Percentiles rank a stretch among this genome's conserved stretches.
phyloP scores from a whole-genome alignment of 2,888 invertebrate genomes.

The Baronia brevicornis region DNA sequence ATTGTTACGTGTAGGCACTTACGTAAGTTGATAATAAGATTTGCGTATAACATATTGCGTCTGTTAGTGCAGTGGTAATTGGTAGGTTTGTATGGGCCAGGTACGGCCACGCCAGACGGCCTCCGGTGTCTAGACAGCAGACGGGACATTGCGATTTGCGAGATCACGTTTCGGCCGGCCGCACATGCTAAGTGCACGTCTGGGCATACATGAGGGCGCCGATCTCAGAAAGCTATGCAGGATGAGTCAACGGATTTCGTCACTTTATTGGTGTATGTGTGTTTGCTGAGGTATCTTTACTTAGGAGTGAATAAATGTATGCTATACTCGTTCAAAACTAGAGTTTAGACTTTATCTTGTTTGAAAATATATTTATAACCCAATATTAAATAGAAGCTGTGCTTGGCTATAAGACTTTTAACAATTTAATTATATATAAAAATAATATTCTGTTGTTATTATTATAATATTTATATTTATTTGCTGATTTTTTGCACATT shows the following conservation, averaged over 20 bases:
- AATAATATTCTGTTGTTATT: no score
- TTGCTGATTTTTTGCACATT: no score
- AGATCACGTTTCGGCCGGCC: conserved; percentile 67
- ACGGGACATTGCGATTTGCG: conserved; percentile 50
- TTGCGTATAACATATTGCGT: conserved; percentile 14
- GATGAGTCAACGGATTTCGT: conserved; percentile 20
- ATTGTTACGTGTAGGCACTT: conserved; percentile 2
- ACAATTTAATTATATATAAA: no score
- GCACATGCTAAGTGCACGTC: conserved; percentile 69
- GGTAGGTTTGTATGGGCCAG: conserved; percentile 50
- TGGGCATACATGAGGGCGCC: conserved; percentile 27
- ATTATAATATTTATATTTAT: no score
- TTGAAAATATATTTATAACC: no score
- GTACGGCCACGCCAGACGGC: conserved; percentile 47
- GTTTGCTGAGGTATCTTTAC: no score
- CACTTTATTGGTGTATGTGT: no score
- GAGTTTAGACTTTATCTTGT: no score
- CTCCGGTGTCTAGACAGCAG: conserved; percentile 57
- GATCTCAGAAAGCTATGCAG: conserved; percentile 20
- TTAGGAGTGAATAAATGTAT: no score
- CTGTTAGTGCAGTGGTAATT: conserved; percentile 41
- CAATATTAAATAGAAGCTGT: no score
- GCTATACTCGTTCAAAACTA: no score
- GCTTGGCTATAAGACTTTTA: no score
- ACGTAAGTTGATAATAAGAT: conserved; percentile 10